Conservation (phyloP, 37 sponge, comb jelly and placozoan species). For the Bolinopsis microptera region DNA sequence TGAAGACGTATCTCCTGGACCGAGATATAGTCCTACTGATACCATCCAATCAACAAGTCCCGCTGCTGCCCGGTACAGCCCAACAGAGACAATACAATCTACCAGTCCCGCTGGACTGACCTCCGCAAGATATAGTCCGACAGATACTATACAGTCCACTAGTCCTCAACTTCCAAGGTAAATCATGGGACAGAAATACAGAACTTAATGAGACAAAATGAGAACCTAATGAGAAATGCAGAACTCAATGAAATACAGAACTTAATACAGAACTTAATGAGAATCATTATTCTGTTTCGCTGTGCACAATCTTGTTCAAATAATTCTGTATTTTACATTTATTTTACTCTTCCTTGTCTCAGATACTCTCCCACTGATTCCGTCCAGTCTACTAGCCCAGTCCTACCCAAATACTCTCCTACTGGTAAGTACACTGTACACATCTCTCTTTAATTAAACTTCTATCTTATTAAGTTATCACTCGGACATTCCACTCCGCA, state of each 20-base stretch:
- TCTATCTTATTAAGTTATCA: not conserved
- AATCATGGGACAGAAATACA: not conserved
- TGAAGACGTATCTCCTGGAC: not conserved
- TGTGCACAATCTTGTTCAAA: too few relatives aligned
- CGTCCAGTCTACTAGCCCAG: not conserved
- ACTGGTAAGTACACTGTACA: not conserved
- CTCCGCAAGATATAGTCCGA: not conserved
- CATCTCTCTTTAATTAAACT: not conserved
- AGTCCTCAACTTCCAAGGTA: not conserved
- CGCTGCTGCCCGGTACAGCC: conserved; percentile 17
- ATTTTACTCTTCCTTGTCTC: not conserved
- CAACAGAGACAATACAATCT: conserved; percentile 5
- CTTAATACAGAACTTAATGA: too few relatives aligned
- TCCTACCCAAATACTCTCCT: conserved; percentile 10
- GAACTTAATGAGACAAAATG: not conserved
- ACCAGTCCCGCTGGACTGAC: not conserved
- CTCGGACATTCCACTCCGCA: too few relatives aligned
- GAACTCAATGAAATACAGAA: not conserved
- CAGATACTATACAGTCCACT: not conserved
- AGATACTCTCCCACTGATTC: conserved; percentile 34
- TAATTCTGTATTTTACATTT: not conserved
- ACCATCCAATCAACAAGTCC: conserved; percentile 27
- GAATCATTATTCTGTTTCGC: too few relatives aligned
- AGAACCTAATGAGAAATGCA: not conserved
- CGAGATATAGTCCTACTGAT: conserved; percentile 25